Evolutionary conservation across 2,113 vertebrate genomes (phyloP), one percentile per base, ranked within the genome.

Genomic region (Octodon degus): DNA sequence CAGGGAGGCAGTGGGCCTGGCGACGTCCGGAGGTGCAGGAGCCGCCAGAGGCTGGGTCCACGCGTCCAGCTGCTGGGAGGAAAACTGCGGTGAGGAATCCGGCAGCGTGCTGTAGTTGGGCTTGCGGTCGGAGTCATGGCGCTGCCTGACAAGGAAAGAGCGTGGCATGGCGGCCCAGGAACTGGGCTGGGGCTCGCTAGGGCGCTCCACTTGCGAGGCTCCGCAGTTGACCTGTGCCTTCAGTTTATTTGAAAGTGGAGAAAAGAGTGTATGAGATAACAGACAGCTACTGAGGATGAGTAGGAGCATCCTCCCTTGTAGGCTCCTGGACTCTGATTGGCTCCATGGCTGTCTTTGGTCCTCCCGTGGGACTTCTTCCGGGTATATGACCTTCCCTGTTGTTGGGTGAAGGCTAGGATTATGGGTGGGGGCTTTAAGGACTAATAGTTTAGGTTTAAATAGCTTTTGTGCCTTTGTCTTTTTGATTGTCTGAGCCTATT

Each of bases 111-210:
- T 99, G 98, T 99, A 99, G 98, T 99, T 99, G 8, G 99, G 99
- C 93, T 99, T 99, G 98, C 99, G 99, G 98, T 97, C 99, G 92
- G 99, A 98, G 90, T 98, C 98, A 94, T 99, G 99, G 83, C 99
- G 99, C 97, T 99, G 99, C 99, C 99, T 99, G 82, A 99, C 99
- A 20, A 99, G 99, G 96, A 99, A 99, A 6, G 99, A 99, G 20
- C 99, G 99, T 96, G 99, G 99, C 99, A 99, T 99, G 96, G 97
- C 99, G 99, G 79, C 93, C 50, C 55, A 90, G 50, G 40, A 19
- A 82, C 83, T 68, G 86, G 50, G 84, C 79, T 55, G 50, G 25
- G 88, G 55, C 47, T 60, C 34, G 72, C 32, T 50, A 6, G 2
- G 0, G 0, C 0, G 0, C 9, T 17, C 32, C 50, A 37, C 77